These are phyloP conservation scores for Microplitis manilae DNA, from an alignment of 2,888 invertebrate genomes.

Conservation along the genomic window DNA sequence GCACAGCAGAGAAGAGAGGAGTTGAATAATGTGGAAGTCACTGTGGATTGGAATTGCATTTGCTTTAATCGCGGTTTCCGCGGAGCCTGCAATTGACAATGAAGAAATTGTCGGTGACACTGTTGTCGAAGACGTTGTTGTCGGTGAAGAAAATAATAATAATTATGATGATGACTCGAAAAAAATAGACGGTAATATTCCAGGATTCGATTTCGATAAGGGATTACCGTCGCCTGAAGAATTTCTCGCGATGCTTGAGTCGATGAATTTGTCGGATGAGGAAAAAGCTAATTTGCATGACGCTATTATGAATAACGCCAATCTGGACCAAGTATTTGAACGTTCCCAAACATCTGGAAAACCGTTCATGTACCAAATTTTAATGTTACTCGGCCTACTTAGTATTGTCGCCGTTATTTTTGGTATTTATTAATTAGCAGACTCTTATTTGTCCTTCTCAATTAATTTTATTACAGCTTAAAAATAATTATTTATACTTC, in stretches of 20 bases:
- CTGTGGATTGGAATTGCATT: conserved; percentile 33
- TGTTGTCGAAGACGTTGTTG: conserved; percentile 14
- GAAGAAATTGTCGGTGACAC: conserved; percentile 31
- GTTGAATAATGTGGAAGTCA: conserved; percentile 22
- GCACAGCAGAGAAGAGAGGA: neutral
- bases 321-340: neutral
- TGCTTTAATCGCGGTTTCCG: conserved; percentile 4
- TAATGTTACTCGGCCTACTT: conserved; percentile 58
- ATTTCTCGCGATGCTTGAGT: conserved; percentile 75
- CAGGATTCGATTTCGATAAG: conserved; percentile 46
- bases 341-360: neutral
- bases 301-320: conserved; percentile 72
- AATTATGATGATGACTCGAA: conserved; percentile 15
- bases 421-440: conserved; percentile 50
- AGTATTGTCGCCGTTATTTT: conserved; percentile 58
- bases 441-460: too few relatives aligned
- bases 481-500: conserved; percentile 16
- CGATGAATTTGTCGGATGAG: conserved; percentile 76
- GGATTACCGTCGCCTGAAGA: conserved; percentile 75
- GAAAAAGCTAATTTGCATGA: conserved; percentile 76
- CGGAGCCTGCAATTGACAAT: conserved; percentile 25
- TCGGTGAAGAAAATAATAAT: conserved; percentile 5
- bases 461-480: too few relatives aligned
- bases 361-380: conserved; percentile 59
- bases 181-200: conserved; percentile 35